A percentile compares a stretch with the other conserved stretches of the same genome.
These are phyloP conservation scores for Melanchra persicariae DNA, from an alignment of 2,888 invertebrate species.

Conservation along the genomic window DNA sequence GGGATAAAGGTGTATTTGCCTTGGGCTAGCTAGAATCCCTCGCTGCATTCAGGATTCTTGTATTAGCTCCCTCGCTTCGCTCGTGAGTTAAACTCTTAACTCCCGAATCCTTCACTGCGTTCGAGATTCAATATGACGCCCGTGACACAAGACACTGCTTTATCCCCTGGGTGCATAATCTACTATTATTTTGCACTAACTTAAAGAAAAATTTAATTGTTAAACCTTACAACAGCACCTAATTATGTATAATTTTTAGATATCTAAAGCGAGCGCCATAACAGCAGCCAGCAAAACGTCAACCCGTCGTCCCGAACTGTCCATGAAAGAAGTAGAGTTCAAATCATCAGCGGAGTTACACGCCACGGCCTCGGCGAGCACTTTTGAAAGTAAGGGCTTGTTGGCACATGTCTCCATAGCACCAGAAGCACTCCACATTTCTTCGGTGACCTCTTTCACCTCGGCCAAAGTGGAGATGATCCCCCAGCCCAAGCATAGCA, in stretches of 20 bases:
- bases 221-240: neutral
- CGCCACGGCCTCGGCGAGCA: rapidly evolving
- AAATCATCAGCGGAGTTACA: conserved; percentile 8
- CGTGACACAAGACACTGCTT: too few relatives aligned
- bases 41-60: too few relatives aligned
- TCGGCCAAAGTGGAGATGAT: conserved; percentile 3
- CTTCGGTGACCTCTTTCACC: conserved; percentile 13
- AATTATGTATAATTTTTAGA: conserved; percentile 25
- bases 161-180: too few relatives aligned
- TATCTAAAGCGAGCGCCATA: conserved; percentile 28
- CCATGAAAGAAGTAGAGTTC: conserved; percentile 24
- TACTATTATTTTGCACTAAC: too few relatives aligned
- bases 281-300: neutral
- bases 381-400: neutral
- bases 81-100: too few relatives aligned
- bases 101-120: too few relatives aligned
- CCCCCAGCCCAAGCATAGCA: neutral
- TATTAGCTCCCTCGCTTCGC: too few relatives aligned
- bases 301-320: neutral
- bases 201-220: too few relatives aligned
- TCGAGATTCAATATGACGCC: too few relatives aligned
- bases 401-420: neutral
- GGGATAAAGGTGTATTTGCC: too few relatives aligned
- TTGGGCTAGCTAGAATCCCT: too few relatives aligned
- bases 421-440: neutral